Base-by-base conservation (phyloP, 1,140 invertebrate species). In the Hirudo medicinalis region DNA sequence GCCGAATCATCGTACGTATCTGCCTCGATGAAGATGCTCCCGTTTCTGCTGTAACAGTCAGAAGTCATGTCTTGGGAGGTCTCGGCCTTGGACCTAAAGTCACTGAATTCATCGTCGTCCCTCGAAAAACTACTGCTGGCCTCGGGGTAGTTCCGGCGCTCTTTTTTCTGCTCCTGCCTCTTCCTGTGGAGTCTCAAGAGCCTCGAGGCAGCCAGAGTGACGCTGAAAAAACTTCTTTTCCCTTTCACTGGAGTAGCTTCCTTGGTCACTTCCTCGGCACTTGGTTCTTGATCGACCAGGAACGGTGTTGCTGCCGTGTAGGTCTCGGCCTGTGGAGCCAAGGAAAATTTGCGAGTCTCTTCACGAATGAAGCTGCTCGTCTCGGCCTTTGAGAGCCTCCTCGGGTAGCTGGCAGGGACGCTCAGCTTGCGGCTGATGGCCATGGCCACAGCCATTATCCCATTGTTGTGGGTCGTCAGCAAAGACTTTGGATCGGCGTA, bases 191-290 rank as follows among this genome's bases (percentile, higher is more conserved):
- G 29, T 25, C 57, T 22, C 57, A 63, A 20, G 22, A 63, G 57
- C 29, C 57, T 22, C 22, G 57, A 25, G 57, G 57, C 57, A 1
- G 57, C 57, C 57, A 63, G 19, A 25, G 57, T 63, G 22, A 63
- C 57, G 57, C 57, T 63, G 57, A 63, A 63, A 11, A 63, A 63
- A n/a, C 57, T 63, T 63, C 29, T 63, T 20, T 63, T 63, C 13
- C 22, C 22, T 22, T 63, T 22, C 57, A 15, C 22, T 15, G 22
- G 22, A 1, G 22, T n/a, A 11, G 19, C 29, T 22, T 13, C 22
- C 8, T 32, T n/a, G 57, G 19, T 63, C 43, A 9, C 5, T 13
- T 49, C 43, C 43, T 49, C 43, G 43, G 15, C 5, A 11, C 11
- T 17, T 15, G 57, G 57, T n/a, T 22, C 22, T 22, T 25, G 22